Conservation (phyloP, 2,888 invertebrate species). For the Meteorus cinctellus region DNA sequence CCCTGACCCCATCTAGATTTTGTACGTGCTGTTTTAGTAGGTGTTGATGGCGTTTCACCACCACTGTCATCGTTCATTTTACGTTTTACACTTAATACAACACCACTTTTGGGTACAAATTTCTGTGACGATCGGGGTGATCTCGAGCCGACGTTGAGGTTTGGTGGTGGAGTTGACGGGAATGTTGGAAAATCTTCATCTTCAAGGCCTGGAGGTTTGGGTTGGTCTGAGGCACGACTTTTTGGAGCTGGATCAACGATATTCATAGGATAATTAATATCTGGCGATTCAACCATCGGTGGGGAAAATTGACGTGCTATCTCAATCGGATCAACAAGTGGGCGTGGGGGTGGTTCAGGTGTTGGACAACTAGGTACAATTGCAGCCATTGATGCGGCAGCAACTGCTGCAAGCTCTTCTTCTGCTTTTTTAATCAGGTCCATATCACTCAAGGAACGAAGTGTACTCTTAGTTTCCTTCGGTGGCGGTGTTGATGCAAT, state of each 20-base stretch:
- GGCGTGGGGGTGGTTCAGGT: slow-evolving; percentile 42
- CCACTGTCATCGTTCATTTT: slow-evolving; percentile 59
- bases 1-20: slow-evolving; percentile 70
- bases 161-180: slow-evolving; percentile 51
- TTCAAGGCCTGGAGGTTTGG: slow-evolving; percentile 68
- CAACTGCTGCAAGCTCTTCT: slow-evolving; percentile 76
- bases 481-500: slow-evolving; percentile 49
- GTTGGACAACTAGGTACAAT: slow-evolving; percentile 27
- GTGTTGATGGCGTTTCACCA: slow-evolving; percentile 37
- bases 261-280: slow-evolving; percentile 29
- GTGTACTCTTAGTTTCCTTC: slow-evolving; percentile 70
- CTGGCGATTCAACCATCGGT: slow-evolving; percentile 21
- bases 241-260: slow-evolving; percentile 49
- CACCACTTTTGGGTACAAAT: slow-evolving; percentile 63
- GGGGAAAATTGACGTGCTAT: slow-evolving; percentile 12
- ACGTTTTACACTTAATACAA: slow-evolving; percentile 65
- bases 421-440: slow-evolving; percentile 77
- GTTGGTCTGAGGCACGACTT: slow-evolving; percentile 59
- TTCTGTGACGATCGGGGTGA: slow-evolving; percentile 49
- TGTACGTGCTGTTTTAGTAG: slow-evolving; percentile 59
- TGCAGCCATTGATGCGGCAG: slow-evolving; percentile 45
- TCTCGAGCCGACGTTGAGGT: slow-evolving; percentile 40
- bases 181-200: slow-evolving; percentile 66
- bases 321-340: slow-evolving; percentile 29
- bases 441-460: slow-evolving; percentile 76